Evolutionary conservation across 64 coral and sea anemone genomes (phyloP).

Genomic region (Pachyseris speciosa): DNA sequence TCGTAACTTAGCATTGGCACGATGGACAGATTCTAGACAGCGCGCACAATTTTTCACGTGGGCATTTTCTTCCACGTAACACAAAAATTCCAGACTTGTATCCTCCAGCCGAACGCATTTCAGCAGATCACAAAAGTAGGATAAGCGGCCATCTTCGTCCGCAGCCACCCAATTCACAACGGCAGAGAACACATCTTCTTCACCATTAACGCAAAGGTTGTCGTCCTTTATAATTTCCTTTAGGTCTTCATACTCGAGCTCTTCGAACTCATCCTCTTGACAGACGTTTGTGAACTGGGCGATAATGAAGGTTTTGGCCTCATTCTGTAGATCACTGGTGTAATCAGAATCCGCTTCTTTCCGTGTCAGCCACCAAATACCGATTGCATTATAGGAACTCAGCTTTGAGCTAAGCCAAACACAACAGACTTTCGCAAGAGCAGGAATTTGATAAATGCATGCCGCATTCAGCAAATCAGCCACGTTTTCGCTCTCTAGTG

Average conservation of each 20-base stretch:
- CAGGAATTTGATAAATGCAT: conserved; percentile 13
- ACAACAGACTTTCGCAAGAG: conserved; percentile 22
- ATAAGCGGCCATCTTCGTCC: conserved; percentile 8
- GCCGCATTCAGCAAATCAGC: conserved; percentile 1
- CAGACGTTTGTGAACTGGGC: background rate
- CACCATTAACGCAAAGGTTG: background rate
- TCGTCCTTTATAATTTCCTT: conserved; percentile 16
- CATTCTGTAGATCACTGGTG: conserved; percentile 25
- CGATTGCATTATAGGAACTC: conserved; percentile 13
- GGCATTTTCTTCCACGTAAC: background rate
- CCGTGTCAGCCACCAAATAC: background rate
- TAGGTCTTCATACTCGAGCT: conserved; percentile 29
- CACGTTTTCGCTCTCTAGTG: background rate
- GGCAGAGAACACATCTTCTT: conserved; percentile 55
- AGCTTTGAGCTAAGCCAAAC: conserved; percentile 13
- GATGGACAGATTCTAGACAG: conserved; percentile 23
- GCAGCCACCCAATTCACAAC: conserved; percentile 27
- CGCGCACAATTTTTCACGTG: background rate
- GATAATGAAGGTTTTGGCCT: conserved; percentile 18
- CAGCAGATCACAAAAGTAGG: conserved; percentile 6
- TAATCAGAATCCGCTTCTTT: background rate
- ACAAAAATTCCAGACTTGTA: background rate
- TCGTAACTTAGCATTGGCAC: background rate
- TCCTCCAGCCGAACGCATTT: conserved; percentile 21
- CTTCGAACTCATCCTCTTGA: conserved; percentile 30